These are phyloP conservation scores for Opisthocomus hoazin DNA, from an alignment of 2,113 vertebrate genomes.

Conservation along the genomic window DNA sequence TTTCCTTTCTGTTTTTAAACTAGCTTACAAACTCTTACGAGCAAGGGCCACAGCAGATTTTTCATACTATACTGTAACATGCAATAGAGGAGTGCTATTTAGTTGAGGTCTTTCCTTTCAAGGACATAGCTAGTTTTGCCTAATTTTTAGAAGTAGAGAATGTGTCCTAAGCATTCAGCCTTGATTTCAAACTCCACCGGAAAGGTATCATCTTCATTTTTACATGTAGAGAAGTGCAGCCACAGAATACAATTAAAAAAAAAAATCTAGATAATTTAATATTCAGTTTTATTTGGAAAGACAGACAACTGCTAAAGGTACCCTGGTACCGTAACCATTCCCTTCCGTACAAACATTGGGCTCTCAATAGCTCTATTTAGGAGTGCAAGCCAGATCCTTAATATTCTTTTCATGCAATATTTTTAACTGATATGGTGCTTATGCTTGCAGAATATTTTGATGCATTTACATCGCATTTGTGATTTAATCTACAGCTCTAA, in stretches of 20 bases:
- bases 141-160: neutral
- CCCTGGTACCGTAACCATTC: neutral
- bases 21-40: neutral
- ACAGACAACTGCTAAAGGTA: neutral
- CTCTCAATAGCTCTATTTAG: neutral
- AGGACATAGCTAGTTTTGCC: neutral
- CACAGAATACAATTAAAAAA: neutral
- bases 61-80: neutral
- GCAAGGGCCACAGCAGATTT: neutral
- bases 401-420: neutral
- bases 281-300: neutral
- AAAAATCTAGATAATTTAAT: neutral
- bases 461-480: slow-evolving; percentile 18
- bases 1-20: neutral
- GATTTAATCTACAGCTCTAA: slow-evolving; percentile 12
- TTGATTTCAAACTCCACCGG: neutral
- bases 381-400: neutral
- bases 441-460: slow-evolving; percentile 21
- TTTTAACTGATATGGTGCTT: slow-evolving; percentile 26
- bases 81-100: neutral
- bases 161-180: neutral
- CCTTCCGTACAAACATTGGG: neutral
- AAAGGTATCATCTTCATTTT: neutral
- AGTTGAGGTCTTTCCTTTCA: neutral
- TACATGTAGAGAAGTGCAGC: neutral